These are phyloP conservation scores for Drosophila melanogaster DNA, from an alignment of 1,140 invertebrate genomes.

Conservation along the genomic window Release_6_plus_ISO1_MT NC_004354.4:19082001-19082500, in stretches of 20 bases:
- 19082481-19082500: slow-evolving; percentile 21
- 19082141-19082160: slow-evolving; percentile 30
- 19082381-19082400: slow-evolving; percentile 46
- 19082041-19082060: slow-evolving; percentile 26
- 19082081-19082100: slow-evolving; percentile 52
- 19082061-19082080: slow-evolving; percentile 33
- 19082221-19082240: slow-evolving; percentile 37
- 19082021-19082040: slow-evolving; percentile 20
- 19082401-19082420: slow-evolving; percentile 64
- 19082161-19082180: slow-evolving; percentile 39
- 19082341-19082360: slow-evolving; percentile 22
- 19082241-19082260: slow-evolving; percentile 34
- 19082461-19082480: background rate
- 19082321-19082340: slow-evolving; percentile 42
- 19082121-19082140: slow-evolving; percentile 41
- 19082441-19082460: background rate
- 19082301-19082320: slow-evolving; percentile 50
- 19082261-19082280: slow-evolving; percentile 27
- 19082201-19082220: slow-evolving; percentile 33
- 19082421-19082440: slow-evolving; percentile 65
- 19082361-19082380: slow-evolving; percentile 16
- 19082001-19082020: slow-evolving; percentile 33
- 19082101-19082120: slow-evolving; percentile 44
- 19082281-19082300: slow-evolving; percentile 64
- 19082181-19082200: slow-evolving; percentile 30